Evolutionary conservation across 2,888 invertebrate genomes (phyloP).

Genomic region (Heterodera filipjevi): DNA sequence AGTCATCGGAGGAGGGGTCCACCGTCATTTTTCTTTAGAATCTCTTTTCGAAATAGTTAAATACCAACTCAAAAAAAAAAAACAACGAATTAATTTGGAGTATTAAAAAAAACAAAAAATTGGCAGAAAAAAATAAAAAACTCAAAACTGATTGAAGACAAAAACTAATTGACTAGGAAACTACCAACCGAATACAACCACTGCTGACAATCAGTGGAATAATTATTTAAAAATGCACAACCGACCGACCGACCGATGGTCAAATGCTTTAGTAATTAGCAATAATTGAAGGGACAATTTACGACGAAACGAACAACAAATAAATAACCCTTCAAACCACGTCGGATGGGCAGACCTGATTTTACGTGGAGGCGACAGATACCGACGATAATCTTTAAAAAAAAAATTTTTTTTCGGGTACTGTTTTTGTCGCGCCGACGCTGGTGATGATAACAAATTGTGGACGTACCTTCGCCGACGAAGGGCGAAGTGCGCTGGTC

Average conservation of each 20-base stretch:
- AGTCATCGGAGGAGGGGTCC: slow-evolving; percentile 7
- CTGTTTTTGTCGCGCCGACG: not conserved
- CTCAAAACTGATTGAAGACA: too few species aligned
- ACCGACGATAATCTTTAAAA: slow-evolving; percentile 7
- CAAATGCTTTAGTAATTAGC: too few species aligned
- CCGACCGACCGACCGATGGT: too few species aligned
- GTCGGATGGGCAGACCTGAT: not conserved
- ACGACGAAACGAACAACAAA: not conserved
- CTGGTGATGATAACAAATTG: not conserved
- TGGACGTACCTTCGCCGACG: not conserved
- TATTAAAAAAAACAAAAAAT: not conserved
- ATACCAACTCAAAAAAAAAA: not conserved
- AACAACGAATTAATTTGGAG: not conserved
- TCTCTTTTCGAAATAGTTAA: not conserved
- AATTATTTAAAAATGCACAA: too few species aligned
- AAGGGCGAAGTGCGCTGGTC: not conserved
- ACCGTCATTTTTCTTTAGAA: not conserved
- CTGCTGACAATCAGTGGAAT: too few species aligned
- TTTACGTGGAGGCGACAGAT: slow-evolving; percentile 12
- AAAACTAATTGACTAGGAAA: too few species aligned
- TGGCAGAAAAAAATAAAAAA: not conserved
- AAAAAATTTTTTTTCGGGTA: not conserved
- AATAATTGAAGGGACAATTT: too few species aligned
- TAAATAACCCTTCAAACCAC: not conserved
- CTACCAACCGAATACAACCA: too few species aligned